phyloP scores from a whole-genome alignment of 2,113 vertebrate species.

The Catagonus wagneri region DNA sequence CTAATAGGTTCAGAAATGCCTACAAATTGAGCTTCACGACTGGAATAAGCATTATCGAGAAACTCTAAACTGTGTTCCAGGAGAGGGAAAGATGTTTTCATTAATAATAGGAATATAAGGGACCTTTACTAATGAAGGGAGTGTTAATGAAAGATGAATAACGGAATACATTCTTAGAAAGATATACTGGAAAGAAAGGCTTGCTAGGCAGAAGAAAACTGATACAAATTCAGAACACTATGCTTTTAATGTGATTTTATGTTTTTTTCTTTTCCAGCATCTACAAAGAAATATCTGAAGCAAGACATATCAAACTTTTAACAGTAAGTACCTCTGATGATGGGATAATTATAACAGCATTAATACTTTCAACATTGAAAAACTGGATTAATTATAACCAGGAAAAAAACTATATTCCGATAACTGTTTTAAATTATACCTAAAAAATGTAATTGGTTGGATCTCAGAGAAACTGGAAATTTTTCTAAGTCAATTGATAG shows the following conservation, averaged over 20 bases:
- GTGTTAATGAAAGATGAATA: constrained; percentile 9
- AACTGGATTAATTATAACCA: background rate
- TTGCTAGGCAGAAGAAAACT: background rate
- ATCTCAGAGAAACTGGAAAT: background rate
- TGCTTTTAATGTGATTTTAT: background rate
- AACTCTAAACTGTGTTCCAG: background rate
- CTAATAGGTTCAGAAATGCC: background rate
- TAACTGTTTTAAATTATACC: background rate
- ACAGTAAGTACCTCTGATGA: background rate
- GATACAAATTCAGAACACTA: background rate
- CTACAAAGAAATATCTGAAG: background rate
- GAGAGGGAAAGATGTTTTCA: background rate
- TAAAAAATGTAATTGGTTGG: background rate
- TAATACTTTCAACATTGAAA: background rate
- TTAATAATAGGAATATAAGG: background rate
- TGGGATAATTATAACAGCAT: background rate
- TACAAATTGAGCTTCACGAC: background rate
- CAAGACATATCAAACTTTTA: background rate
- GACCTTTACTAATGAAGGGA: background rate
- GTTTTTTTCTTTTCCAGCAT: background rate
- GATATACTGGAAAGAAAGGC: background rate
- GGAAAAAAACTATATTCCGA: background rate
- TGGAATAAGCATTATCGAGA: background rate
- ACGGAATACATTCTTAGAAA: background rate
- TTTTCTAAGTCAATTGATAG: background rate